Percentiles rank a stretch among this genome's conserved stretches.
These are phyloP conservation scores for Harmothoe impar DNA, from an alignment of 2,888 invertebrate genomes.

Conservation along the genomic window DNA sequence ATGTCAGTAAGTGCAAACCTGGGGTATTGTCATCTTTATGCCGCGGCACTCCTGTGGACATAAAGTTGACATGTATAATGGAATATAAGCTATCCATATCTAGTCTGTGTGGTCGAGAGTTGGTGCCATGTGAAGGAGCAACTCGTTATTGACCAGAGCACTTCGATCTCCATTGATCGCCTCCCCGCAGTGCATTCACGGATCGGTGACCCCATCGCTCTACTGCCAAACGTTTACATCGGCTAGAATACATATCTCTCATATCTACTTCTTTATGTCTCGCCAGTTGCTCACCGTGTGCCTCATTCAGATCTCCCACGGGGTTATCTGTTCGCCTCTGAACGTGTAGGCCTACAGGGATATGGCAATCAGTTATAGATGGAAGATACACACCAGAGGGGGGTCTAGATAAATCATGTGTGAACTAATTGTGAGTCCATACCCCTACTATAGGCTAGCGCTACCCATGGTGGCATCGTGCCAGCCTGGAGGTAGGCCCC, in stretches of 20 bases:
- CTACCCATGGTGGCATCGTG: neutral
- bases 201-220: neutral
- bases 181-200: neutral
- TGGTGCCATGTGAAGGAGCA: neutral
- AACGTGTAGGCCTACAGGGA: neutral
- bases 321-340: neutral
- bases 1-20: too few relatives aligned
- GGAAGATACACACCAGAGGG: neutral
- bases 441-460: neutral
- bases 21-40: too few relatives aligned
- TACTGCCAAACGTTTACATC: neutral
- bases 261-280: too few relatives aligned
- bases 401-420: neutral
- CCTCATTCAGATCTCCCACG: neutral
- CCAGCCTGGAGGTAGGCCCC: neutral
- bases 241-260: neutral
- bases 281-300: neutral
- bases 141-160: neutral
- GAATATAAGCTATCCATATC: too few relatives aligned
- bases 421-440: neutral
- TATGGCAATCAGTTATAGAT: neutral
- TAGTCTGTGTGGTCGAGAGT: too few relatives aligned
- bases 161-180: constrained; percentile 2
- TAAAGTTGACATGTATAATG: too few relatives aligned
- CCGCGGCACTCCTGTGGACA: too few relatives aligned